Percentiles rank a stretch among this genome's conserved stretches.
Conservation (phyloP, 1,140 invertebrate genomes). For the Ooceraea biroi region DNA sequence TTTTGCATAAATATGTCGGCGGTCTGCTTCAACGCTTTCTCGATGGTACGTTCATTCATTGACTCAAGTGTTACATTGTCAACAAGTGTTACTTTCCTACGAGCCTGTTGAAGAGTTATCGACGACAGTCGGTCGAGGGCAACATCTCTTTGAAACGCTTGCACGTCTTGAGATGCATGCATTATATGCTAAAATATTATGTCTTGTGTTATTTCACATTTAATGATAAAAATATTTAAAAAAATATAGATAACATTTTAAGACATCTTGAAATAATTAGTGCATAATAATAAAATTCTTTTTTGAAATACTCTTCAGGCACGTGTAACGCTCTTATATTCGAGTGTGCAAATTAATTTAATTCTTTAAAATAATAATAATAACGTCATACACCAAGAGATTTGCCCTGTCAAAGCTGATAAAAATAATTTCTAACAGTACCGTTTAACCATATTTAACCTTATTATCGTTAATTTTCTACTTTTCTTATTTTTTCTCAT, state of each 20-base stretch:
- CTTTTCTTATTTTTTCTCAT: constrained; percentile 10
- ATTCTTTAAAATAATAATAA: neutral
- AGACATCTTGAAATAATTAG: neutral
- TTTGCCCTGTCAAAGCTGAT: no score
- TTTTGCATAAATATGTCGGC: constrained; percentile 38
- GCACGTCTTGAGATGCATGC: neutral
- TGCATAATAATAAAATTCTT: neutral
- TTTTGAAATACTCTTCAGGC: neutral
- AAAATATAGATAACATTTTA: neutral
- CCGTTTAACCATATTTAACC: constrained; percentile 17
- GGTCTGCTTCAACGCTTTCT: constrained; percentile 32
- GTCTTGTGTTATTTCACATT: neutral
- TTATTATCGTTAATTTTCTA: neutral
- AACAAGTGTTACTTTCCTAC: constrained; percentile 23
- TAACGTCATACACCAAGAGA: no score
- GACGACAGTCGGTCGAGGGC: constrained; percentile 42
- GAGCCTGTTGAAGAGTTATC: constrained; percentile 22
- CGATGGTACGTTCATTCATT: neutral
- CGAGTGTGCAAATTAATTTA: neutral
- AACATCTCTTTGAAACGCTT: constrained; percentile 12
- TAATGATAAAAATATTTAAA: neutral
- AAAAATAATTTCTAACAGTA: neutral
- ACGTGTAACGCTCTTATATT: neutral
- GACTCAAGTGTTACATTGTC: neutral
- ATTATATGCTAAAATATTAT: constrained; percentile 1